Conservation (phyloP, 2,113 vertebrate genomes). For the Myotis brandtii region DNA sequence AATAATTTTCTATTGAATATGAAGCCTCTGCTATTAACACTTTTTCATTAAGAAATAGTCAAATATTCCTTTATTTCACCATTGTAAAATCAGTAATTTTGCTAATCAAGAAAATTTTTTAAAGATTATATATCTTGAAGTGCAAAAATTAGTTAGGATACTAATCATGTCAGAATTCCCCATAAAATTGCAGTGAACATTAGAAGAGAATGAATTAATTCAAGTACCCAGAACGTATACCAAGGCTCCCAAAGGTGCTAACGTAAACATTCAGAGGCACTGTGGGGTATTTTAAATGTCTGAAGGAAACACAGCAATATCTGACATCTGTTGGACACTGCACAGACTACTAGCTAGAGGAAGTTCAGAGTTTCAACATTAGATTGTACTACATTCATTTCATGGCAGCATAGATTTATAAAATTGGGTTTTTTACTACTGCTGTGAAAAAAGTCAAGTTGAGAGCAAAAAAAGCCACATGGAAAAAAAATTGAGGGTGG, state of each 20-base stretch:
- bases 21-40: not conserved
- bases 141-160: not conserved
- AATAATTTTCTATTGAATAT: not conserved
- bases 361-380: not conserved
- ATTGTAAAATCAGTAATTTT: not conserved
- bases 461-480: conserved; percentile 30
- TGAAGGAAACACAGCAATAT: not conserved
- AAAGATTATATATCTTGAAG: conserved; percentile 31
- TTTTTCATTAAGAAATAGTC: conserved; percentile 13
- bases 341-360: not conserved
- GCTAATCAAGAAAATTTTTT: not conserved
- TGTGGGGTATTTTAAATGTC: not conserved
- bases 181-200: not conserved
- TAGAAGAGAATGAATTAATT: conserved; percentile 29
- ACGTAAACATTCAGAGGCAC: not conserved
- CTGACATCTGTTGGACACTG: conserved; percentile 22
- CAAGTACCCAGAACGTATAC: not conserved
- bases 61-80: conserved; percentile 17
- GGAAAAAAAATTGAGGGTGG: not conserved
- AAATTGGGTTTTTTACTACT: not conserved
- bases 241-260: not conserved
- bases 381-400: not conserved
- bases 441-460: conserved; percentile 7
- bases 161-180: not conserved
- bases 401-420: not conserved